Conservation (phyloP, 2,888 invertebrate species). For the Acanthococcus lagerstroemiae region DNA sequence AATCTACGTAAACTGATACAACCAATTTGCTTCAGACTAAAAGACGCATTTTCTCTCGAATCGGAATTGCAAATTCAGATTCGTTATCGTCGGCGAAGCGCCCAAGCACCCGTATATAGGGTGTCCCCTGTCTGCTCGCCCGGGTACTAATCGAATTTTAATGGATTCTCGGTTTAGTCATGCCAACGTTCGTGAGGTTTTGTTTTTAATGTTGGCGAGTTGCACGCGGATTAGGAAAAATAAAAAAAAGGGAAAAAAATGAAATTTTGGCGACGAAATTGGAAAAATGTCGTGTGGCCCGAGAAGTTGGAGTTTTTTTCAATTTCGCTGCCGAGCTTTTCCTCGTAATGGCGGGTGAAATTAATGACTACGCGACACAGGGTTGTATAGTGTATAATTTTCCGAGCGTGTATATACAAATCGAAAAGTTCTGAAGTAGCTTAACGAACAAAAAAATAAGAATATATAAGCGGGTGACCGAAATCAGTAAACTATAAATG, state of each 20-base stretch:
- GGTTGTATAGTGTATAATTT: too few species aligned
- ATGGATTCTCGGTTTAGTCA: background rate
- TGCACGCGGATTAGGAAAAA: background rate
- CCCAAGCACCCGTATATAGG: background rate
- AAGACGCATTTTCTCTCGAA: background rate
- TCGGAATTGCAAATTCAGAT: background rate
- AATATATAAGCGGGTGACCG: too few species aligned
- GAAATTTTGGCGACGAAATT: background rate
- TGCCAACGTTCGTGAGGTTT: background rate
- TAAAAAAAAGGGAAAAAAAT: too few species aligned
- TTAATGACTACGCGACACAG: too few species aligned
- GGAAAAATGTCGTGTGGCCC: too few species aligned
- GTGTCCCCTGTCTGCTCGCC: background rate
- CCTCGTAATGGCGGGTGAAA: too few species aligned
- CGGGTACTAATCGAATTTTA: background rate
- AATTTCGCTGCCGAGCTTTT: too few species aligned
- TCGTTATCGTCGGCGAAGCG: background rate
- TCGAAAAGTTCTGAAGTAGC: too few species aligned
- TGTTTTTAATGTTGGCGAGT: background rate
- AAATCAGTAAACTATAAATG: too few species aligned
- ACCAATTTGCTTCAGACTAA: background rate
- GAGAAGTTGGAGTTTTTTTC: too few species aligned
- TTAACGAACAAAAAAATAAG: too few species aligned
- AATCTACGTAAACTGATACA: background rate
- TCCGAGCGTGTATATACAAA: too few species aligned